Base-by-base conservation (phyloP, 37 sponge, comb jelly and placozoan species). In the Crambe crambe region DNA sequence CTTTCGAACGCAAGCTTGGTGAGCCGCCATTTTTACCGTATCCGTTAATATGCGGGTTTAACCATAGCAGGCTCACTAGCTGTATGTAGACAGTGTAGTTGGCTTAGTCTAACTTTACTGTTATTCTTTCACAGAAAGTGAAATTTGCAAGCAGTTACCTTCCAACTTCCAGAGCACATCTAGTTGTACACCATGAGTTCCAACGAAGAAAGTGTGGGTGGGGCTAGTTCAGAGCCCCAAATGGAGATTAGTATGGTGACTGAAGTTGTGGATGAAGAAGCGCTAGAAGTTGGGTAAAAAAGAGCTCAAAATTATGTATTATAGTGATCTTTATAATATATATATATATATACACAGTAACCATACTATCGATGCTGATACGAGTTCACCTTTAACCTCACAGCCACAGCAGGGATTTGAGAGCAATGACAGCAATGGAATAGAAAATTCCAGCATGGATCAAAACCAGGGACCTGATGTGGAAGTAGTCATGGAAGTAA, bases 1-100 rank as follows among this genome's bases (percentile, higher is more conserved):
- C 76, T 57, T 60, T n/a, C 60, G 0, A 26, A 76, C 77, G 85
- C 85, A 75, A 22, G 8, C 42, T 44, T 22, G 77, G 77, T 77
- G 61, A 83, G 85, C 77, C 85, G 85, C 85, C 85, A 84, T 84
- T 59, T 84, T 84, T 76, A 40, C 47, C 23, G 22, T 29, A 29
- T 31, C 32, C 6, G 54, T 6, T 73, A 20, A 22, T 72, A 54
- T 56, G 56, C 22, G 27, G 31, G 66, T 65, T 65, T 65, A 2
- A 60, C 54, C 54, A 9, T 18, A 51, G 9, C 15, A 51, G 9
- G 15, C 15, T 51, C 15, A 51, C 15, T 15, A 51, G 54, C 54
- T 51, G 54, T 51, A 51, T 51, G 9, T 51, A 18, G 9, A 51
- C 15, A 15, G 54, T 9, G 54, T 51, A n/a, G n/a, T n/a, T n/a